Base-by-base conservation (phyloP, 2,888 invertebrate species). In the Dryadula phaetusa region DNA sequence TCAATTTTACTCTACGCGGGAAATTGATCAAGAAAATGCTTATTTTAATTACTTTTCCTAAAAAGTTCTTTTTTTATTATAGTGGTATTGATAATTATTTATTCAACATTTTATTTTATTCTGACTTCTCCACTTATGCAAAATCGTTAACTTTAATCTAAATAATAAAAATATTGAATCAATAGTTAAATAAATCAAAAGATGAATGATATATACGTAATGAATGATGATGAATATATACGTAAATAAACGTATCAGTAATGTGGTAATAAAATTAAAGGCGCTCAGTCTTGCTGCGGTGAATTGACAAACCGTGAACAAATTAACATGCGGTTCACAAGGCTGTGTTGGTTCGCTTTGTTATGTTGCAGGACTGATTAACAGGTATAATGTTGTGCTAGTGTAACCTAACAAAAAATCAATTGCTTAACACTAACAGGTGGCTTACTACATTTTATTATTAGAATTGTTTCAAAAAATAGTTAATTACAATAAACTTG, bases 301-400 rank as follows among this genome's bases (percentile, higher is more conserved):
- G 25, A 49, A 49, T 49, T 25, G 25, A 49, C 49, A 49, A 49
- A 49, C 25, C n/a, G 22, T n/a, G 49, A 25, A 49, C 49, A 16
- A 49, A 49, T 49, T 49, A 49, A 25, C 47, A 47, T 47, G 22
- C 47, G 47, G 22, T 47, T n/a, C 47, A 22, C 25, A 47, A 47
- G 25, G 42, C 5, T 47, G 14, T 47, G 22, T 14, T 22, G 22
- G 14, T 6, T 3, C 12, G 14, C 25, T 47, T 25, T 16, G 42
- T 16, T 42, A 16, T 16, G 16, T 42, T 47, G 47, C 25, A 6
- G n/a, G 14, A 25, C 7, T 47, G 25, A 25, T 47, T 25, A 47
- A 5, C 47, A n/a, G 6, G 25, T 47, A 47, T 7, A 47, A 47
- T 14, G 5, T 47, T n/a, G 20, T 47, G 47, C 14, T 47, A 47